Conservation (phyloP, 1,140 invertebrate species). For the Teleogryllus occipitalis region DNA sequence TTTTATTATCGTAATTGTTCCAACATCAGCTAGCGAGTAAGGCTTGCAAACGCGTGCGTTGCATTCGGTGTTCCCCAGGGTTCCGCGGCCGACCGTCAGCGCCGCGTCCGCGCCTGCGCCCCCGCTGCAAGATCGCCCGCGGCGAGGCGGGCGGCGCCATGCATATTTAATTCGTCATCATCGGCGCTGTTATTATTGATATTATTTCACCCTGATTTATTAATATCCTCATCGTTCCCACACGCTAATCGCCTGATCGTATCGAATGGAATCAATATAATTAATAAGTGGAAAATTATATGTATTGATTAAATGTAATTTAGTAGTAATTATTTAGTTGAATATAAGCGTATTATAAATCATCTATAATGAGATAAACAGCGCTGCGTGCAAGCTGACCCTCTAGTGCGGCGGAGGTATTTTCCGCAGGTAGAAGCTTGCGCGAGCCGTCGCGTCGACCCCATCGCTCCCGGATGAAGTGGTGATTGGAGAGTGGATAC, state of each 20-base stretch:
- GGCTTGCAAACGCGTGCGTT: no score
- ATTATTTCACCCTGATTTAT: conserved; percentile 1
- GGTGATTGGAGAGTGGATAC: no score
- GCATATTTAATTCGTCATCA: not conserved
- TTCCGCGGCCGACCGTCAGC: no score
- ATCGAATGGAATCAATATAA: conserved; percentile 5
- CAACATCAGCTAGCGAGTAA: no score
- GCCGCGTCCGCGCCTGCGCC: no score
- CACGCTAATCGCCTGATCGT: not conserved
- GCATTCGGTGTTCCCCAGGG: no score
- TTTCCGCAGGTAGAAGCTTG: not conserved
- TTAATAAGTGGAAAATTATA: conserved; percentile 6
- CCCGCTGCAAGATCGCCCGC: no score
- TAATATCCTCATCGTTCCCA: not conserved
- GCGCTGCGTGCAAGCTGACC: not conserved
- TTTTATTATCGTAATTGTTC: no score
- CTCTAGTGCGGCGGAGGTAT: not conserved
- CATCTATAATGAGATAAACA: not conserved
- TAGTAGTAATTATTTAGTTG: conserved; percentile 6
- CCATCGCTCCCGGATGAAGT: no score
- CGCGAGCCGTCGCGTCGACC: no score
- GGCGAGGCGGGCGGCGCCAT: not conserved
- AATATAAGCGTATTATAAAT: conserved; percentile 6
- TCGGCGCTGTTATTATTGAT: not conserved
- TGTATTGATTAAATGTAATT: conserved; percentile 6